These are phyloP conservation scores for Ceyx cyanopectus DNA, from an alignment of 2,113 vertebrate genomes.

Conservation along the genomic window DNA sequence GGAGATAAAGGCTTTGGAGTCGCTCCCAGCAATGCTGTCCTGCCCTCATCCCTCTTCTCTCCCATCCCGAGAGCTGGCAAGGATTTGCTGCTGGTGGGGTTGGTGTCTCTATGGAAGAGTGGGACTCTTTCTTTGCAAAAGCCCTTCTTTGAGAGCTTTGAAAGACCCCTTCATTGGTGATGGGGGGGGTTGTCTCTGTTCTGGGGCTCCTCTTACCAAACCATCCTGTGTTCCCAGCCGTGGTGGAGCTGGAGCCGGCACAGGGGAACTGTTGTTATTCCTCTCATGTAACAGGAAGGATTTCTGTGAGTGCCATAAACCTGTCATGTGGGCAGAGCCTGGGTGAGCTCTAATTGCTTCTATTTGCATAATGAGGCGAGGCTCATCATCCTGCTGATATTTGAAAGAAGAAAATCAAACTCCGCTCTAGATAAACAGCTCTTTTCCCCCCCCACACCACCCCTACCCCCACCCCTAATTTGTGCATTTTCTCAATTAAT, in stretches of 20 bases:
- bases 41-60: not conserved
- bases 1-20: not conserved
- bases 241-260: not conserved
- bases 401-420: constrained; percentile 57
- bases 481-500: not conserved
- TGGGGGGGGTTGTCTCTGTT: not conserved
- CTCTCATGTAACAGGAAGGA: constrained; percentile 60
- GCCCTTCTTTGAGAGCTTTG: not conserved
- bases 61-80: not conserved
- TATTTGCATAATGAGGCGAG: constrained; percentile 71
- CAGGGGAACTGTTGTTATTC: constrained; percentile 49
- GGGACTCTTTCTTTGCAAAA: not conserved
- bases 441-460: not conserved
- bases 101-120: not conserved
- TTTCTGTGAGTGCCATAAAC: constrained; percentile 60
- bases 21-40: not conserved
- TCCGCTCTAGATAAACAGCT: constrained; percentile 52
- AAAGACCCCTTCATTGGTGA: rapidly evolving
- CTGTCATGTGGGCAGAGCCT: constrained; percentile 55
- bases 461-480: not conserved
- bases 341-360: constrained; percentile 74
- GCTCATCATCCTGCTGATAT: constrained; percentile 68
- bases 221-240: rapidly evolving
- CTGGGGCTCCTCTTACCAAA: not conserved
- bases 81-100: rapidly evolving